These are phyloP conservation scores for Scotopteryx bipunctaria DNA, from an alignment of 2,888 invertebrate genomes.

Conservation along the genomic window DNA sequence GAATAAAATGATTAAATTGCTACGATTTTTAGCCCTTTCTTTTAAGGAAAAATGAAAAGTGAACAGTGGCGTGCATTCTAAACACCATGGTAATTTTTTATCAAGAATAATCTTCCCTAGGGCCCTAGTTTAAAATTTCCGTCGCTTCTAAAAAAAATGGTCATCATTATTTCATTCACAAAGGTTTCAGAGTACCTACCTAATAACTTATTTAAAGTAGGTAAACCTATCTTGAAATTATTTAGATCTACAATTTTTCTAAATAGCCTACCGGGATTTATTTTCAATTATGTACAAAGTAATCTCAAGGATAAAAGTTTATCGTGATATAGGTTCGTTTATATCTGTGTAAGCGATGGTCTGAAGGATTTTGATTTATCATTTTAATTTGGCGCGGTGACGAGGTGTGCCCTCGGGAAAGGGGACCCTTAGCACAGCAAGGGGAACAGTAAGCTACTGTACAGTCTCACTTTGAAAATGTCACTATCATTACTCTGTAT, in stretches of 20 bases:
- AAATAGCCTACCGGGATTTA: slow-evolving; percentile 4
- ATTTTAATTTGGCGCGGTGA: slow-evolving; percentile 78
- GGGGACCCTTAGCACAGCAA: slow-evolving; percentile 50
- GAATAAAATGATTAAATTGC: slow-evolving; percentile 72
- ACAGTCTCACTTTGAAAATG: neutral
- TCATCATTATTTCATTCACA: no score
- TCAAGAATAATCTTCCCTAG: no score
- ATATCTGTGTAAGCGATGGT: slow-evolving; percentile 45
- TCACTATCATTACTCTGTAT: neutral
- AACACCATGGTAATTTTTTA: slow-evolving; percentile 34
- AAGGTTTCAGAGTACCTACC: no score
- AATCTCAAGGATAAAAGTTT: slow-evolving; percentile 29
- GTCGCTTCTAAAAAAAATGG: no score
- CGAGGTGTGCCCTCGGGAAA: slow-evolving; percentile 62
- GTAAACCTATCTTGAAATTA: no score
- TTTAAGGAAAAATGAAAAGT: slow-evolving; percentile 40
- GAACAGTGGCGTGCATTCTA: slow-evolving; percentile 44
- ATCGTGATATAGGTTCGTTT: slow-evolving; percentile 34
- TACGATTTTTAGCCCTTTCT: slow-evolving; percentile 59
- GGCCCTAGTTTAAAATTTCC: no score
- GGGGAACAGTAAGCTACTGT: neutral
- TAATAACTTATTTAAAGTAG: no score
- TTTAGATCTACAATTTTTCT: no score
- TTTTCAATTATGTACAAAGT: slow-evolving; percentile 11
- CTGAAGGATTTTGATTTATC: slow-evolving; percentile 79